Conservation (phyloP, 2,888 invertebrate genomes). For the Pogonocherus hispidulus region DNA sequence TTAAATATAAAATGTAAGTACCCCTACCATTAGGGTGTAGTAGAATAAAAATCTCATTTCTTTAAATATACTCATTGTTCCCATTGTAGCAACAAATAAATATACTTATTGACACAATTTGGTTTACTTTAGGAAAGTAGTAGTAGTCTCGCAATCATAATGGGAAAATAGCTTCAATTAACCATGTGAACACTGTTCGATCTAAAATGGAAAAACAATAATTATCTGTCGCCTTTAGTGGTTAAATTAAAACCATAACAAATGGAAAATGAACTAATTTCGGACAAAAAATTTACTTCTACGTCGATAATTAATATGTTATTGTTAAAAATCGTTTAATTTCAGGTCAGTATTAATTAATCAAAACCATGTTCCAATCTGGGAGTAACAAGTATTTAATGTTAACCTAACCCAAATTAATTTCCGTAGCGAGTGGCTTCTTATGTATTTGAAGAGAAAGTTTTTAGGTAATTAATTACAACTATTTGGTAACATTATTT, state of each 20-base stretch:
- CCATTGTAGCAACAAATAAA: too few relatives aligned
- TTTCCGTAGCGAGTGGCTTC: background rate
- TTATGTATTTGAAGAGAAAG: background rate
- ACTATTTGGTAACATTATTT: background rate
- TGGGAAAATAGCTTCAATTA: background rate
- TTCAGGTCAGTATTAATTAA: background rate
- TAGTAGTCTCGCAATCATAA: background rate
- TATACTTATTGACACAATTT: too few relatives aligned
- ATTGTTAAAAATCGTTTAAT: background rate
- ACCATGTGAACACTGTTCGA: background rate
- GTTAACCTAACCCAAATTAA: background rate
- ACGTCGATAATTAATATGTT: background rate
- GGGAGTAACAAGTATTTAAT: conserved; percentile 1
- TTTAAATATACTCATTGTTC: too few relatives aligned
- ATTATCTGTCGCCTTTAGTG: background rate
- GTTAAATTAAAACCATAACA: background rate
- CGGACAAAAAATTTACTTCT: background rate
- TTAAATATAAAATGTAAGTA: too few relatives aligned
- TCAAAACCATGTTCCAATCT: background rate
- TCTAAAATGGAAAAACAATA: background rate
- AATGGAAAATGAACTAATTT: background rate
- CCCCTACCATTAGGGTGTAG: too few relatives aligned
- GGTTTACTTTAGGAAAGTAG: too few relatives aligned
- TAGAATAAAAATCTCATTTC: too few relatives aligned
- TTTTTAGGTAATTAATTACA: background rate